phyloP scores from a whole-genome alignment of 2,797 vertebrate genomes.

The Cottoperca gobio region DNA sequence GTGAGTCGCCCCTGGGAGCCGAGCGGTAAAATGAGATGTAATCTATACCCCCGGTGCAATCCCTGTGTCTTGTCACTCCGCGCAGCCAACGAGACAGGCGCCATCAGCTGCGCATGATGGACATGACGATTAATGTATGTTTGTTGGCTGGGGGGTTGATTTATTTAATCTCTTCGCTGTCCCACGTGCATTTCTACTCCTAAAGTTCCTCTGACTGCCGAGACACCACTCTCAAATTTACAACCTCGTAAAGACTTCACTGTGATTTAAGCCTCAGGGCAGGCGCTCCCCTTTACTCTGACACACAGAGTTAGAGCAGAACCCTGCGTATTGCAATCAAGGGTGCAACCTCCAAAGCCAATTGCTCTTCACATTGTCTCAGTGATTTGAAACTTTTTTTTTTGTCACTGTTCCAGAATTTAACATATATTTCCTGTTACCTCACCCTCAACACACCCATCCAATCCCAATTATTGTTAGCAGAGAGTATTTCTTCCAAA shows the following conservation, averaged over 20 bases:
- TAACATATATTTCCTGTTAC: slow-evolving; percentile 29
- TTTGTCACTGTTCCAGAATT: slow-evolving; percentile 18
- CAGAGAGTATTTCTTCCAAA: slow-evolving; percentile 50
- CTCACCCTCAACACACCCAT: slow-evolving; percentile 15
- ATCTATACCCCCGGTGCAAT: slow-evolving; percentile 65
- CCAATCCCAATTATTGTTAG: slow-evolving; percentile 61
- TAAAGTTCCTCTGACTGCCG: slow-evolving; percentile 71
- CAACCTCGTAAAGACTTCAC: slow-evolving; percentile 78
- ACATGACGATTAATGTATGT: slow-evolving; percentile 75
- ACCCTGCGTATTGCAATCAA: slow-evolving; percentile 14
- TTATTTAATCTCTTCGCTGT: slow-evolving; percentile 69
- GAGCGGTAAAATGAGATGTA: slow-evolving; percentile 67
- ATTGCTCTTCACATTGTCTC: slow-evolving; percentile 11
- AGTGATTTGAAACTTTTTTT: neutral
- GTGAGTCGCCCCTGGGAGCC: slow-evolving; percentile 69
- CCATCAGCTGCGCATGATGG: slow-evolving; percentile 73
- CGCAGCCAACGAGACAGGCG: slow-evolving; percentile 39
- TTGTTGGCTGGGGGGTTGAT: slow-evolving; percentile 68
- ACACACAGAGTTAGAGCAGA: slow-evolving; percentile 26
- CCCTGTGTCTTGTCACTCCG: slow-evolving; percentile 59
- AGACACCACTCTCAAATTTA: slow-evolving; percentile 80
- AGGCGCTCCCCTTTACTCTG: slow-evolving; percentile 30
- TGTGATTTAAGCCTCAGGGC: slow-evolving; percentile 78
- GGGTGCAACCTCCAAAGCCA: slow-evolving; percentile 28
- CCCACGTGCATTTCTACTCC: slow-evolving; percentile 65